Base-by-base conservation (phyloP, 2,797 vertebrate species). In the Sphenodon punctatus region DNA sequence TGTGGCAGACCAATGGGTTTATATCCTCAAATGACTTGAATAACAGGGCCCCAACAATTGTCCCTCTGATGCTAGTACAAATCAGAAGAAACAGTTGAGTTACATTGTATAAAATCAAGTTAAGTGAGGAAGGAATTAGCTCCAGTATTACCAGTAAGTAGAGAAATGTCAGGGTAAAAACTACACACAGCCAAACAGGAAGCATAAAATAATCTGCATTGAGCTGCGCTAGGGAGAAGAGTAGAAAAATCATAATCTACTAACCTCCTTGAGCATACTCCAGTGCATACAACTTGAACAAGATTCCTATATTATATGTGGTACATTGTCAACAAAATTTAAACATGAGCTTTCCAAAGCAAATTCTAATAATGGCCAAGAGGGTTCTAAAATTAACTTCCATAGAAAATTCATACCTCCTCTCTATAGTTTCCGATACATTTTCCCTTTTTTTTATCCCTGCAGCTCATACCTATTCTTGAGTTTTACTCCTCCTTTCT, bases 41-140 rank as follows among this genome's bases (percentile, higher is more conserved):
- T 77, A 79, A 53, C 2, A 5, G 71, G 49, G 15, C 43, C 63
- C 49, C 14, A 45, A 17, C 42, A 41, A 83, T 76, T 70, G 65
- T 45, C 20, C 72, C 36, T 38, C 27, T 83, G 1, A 2, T 83
- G 38, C 14, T 2, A 0, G 66, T 86, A 13, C 6, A 86, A 85
- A 49, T 68, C 25, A 67, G 15, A 80, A 75, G 74, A 81, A 82
- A 69, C 65, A 79, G 73, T 77, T 46, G 65, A 85, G n/a, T 7
- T 49, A 55, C 59, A 42, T 39, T 64, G 15, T 67, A 56, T 82
- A 83, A 82, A 68, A 85, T 85, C 56, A 89, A 66, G 67, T 85
- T 85, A 80, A 14, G 75, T 1, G 1, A 78, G 63, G 64, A 72
- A 32, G 66, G 80, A n/a, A 0, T 82, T 55, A 38, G 15, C 42